Evolutionary conservation across 1,140 invertebrate species (phyloP).

Genomic region (Eciton burchellii): DNA sequence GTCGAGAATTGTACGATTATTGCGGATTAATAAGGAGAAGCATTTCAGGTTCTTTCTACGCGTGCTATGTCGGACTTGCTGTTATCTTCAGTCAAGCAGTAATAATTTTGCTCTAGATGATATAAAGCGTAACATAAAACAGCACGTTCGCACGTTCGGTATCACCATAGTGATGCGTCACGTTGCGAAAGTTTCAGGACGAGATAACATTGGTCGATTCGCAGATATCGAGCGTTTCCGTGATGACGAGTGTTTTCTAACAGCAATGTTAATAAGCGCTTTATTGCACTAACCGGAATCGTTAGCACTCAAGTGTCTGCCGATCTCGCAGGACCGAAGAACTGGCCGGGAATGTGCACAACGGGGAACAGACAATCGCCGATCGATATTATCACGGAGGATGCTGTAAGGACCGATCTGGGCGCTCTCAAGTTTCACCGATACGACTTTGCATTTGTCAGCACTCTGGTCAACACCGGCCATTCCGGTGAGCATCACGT

Average conservation of each 20-base stretch:
- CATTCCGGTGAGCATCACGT: conserved; percentile 70
- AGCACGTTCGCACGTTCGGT: conserved; percentile 27
- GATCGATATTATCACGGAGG: conserved; percentile 72
- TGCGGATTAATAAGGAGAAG: too few species aligned
- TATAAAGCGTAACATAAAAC: not conserved
- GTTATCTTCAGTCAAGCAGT: too few species aligned
- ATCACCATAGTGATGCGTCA: not conserved
- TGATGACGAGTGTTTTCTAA: not conserved
- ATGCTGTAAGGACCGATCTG: conserved; percentile 71
- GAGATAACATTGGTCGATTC: not conserved
- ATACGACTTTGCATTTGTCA: conserved; percentile 72
- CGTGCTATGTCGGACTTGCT: too few species aligned
- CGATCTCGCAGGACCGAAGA: conserved; percentile 66
- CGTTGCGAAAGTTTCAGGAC: not conserved
- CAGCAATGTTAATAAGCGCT: not conserved
- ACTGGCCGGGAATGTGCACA: conserved; percentile 73
- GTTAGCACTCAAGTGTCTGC: not conserved
- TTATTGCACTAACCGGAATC: conserved; percentile 14
- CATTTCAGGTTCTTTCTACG: too few species aligned
- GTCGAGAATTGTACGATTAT: too few species aligned
- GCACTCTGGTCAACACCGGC: conserved; percentile 71
- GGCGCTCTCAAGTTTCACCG: conserved; percentile 72
- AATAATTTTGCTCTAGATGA: too few species aligned
- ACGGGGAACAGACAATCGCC: conserved; percentile 76
- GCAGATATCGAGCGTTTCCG: too few species aligned